Evolutionary conservation across 2,888 invertebrate species (phyloP).

Genomic region (Odontothrips loti): DNA sequence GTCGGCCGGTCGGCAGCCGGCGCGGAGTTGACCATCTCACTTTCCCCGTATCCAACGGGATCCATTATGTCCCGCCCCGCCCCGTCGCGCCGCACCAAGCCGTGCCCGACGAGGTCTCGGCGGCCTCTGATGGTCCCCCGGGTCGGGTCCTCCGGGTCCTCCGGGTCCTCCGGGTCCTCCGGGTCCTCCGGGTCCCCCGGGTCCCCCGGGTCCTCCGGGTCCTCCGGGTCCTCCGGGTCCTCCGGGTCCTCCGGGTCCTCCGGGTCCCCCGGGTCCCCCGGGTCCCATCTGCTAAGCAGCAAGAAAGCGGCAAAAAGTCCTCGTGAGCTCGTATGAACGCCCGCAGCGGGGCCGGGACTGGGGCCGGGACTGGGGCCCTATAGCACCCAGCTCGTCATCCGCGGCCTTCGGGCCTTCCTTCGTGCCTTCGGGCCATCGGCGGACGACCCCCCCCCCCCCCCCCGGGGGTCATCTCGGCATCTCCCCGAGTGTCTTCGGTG

Average conservation of each 20-base stretch:
- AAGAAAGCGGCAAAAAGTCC: no score
- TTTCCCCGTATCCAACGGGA: conserved; percentile 1
- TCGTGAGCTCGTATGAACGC: no score
- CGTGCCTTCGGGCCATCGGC: no score
- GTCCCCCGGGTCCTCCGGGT: background rate
- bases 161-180: background rate
- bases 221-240: background rate
- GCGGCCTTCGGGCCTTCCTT: no score
- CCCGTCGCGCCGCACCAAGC: conserved; percentile 9
- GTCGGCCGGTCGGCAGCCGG: background rate
- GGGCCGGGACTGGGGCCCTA: no score
- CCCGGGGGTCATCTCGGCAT: no score
- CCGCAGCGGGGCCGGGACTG: no score
- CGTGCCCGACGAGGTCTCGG: background rate
- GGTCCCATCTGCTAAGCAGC: no score
- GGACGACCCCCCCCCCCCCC: no score
- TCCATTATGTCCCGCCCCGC: background rate
- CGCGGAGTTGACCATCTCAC: background rate
- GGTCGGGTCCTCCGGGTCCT: background rate
- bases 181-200: background rate
- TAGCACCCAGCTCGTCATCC: no score
- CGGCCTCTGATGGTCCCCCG: background rate
- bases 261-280: background rate
- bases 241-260: background rate
- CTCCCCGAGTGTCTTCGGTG: no score